Evolutionary conservation across 2,888 invertebrate species (phyloP), one percentile per base, ranked within the genome.

Genomic region (Ernsta delagoae): DNA sequence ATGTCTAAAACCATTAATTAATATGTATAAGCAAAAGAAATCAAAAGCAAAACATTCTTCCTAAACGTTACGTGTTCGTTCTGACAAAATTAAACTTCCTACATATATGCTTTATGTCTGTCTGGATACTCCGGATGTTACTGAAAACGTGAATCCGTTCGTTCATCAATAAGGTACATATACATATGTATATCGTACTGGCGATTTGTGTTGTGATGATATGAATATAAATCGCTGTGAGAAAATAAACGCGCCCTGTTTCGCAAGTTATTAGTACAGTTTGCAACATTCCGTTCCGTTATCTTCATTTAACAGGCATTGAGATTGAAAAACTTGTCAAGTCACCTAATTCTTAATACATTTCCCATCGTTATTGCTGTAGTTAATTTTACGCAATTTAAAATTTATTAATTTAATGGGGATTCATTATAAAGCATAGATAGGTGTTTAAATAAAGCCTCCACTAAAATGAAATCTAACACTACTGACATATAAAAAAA

Each of bases 91-190:
- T 11, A 54, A 31, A 11, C 34, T 1, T n/a, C n/a, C n/a, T n/a
- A n/a, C n/a, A n/a, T n/a, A 8, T 4, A 45, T 61, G 45, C 0
- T 60, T 54, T 1, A 50, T 11, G 48, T 61, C 60, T 54, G 60
- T n/a, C n/a, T n/a, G n/a, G 66, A 67, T 45, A 54, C 41, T 61
- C 54, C 60, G 60, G 66, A 67, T 45, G 60, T 53, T 36, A 6
- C 11, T 45, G 53, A 11, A 56, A 54, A 11, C 39, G 11, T 39
- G 12, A 7, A 53, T 66, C 53, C 65, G 59, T 0, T 2, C 41
- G 6, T 50, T 48, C 12, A 9, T 65, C 48, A 48, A 45, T 36
- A 53, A n/a, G n/a, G n/a, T n/a, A n/a, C n/a, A n/a, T n/a, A n/a
- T n/a, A n/a, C n/a, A n/a, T n/a, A n/a, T n/a, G n/a, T 1, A 3